Evolutionary conservation across 2,888 invertebrate species (phyloP).

Genomic region (Cosmia pyralina): DNA sequence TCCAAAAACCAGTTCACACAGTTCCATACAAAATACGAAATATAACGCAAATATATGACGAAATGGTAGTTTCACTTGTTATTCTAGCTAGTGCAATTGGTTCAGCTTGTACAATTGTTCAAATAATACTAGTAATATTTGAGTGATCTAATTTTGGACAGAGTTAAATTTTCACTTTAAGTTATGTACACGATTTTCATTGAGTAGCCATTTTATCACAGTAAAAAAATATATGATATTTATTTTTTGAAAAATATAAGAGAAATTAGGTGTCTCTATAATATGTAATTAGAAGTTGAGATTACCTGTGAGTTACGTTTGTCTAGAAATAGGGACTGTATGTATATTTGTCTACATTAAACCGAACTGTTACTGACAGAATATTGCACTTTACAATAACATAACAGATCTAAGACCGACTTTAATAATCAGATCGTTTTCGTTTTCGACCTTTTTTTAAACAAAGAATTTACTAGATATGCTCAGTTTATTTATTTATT

Average conservation of each 20-base stretch:
- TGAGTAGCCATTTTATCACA: background rate
- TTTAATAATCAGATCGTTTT: background rate
- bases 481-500: no score
- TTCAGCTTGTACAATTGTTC: conserved; percentile 62
- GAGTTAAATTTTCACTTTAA: background rate
- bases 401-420: background rate
- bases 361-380: background rate
- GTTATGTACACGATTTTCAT: background rate
- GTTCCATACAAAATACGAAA: conserved; percentile 55
- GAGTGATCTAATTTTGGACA: conserved; percentile 69
- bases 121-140: conserved; percentile 70
- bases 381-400: background rate
- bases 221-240: background rate
- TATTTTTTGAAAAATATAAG: no score
- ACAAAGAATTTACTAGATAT: background rate
- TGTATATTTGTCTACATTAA: background rate
- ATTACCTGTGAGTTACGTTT: no score
- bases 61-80: conserved; percentile 70
- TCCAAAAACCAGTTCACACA: conserved; percentile 62
- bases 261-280: no score
- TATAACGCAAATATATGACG: conserved; percentile 64
- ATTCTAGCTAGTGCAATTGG: conserved; percentile 47
- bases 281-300: no score
- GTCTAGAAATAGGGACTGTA: no score
- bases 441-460: no score